Evolutionary conservation across 2,888 invertebrate species (phyloP).

Genomic region (Apodemia zela): DNA sequence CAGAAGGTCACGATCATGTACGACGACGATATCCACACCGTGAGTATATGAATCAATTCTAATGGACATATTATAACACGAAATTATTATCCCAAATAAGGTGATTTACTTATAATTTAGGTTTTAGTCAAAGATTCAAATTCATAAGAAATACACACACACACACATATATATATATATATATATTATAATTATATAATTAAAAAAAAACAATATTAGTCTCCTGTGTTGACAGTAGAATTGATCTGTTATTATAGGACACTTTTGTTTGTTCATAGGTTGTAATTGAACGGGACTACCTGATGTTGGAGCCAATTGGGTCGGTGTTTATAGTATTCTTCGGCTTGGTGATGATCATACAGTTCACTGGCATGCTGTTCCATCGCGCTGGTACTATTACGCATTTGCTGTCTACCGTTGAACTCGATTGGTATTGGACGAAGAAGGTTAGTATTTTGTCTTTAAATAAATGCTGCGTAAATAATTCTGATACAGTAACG

Average conservation of each 20-base stretch:
- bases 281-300: constrained; percentile 88
- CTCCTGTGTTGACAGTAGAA: too few species aligned
- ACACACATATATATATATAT: too few species aligned
- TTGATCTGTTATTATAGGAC: too few species aligned
- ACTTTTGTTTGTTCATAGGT: constrained; percentile 24
- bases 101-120: too few species aligned
- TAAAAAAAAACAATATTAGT: too few species aligned
- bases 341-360: constrained; percentile 94
- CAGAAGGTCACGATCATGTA: constrained; percentile 90
- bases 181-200: too few species aligned
- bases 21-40: constrained; percentile 85
- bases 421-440: constrained; percentile 89
- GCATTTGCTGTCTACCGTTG: constrained; percentile 95
- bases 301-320: constrained; percentile 97
- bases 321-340: constrained; percentile 98
- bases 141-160: too few species aligned
- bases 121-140: too few species aligned
- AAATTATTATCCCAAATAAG: too few species aligned
- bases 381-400: constrained; percentile 97
- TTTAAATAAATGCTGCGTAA: too few species aligned
- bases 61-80: too few species aligned
- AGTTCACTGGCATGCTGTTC: constrained; percentile 97
- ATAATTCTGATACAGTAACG: too few species aligned
- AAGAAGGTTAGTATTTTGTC: constrained; percentile 82
- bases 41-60: constrained; percentile 37